Evolutionary conservation across 2,113 vertebrate species (phyloP).

Genomic region (Bos indicus): DNA sequence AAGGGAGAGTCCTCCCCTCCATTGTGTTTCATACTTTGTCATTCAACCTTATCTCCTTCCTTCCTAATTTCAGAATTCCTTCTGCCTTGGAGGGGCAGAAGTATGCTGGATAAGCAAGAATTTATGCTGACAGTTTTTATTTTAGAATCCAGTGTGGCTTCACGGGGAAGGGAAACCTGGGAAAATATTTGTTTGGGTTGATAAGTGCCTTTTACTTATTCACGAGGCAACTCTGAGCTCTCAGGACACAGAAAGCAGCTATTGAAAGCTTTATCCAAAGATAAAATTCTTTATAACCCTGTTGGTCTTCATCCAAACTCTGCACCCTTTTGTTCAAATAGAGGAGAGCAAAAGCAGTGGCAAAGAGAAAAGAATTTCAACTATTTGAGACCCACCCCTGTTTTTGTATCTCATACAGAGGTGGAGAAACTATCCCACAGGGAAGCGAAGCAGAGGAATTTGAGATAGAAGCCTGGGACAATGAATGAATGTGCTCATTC

Average conservation of each 20-base stretch:
- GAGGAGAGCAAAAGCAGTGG: not conserved
- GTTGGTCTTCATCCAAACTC: slow-evolving; percentile 20
- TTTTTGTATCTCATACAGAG: not conserved
- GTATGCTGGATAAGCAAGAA: not conserved
- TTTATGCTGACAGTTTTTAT: not conserved
- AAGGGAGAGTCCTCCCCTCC: not conserved
- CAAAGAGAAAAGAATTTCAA: slow-evolving; percentile 40
- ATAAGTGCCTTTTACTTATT: slow-evolving; percentile 21
- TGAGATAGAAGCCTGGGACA: not conserved
- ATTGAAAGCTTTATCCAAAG: slow-evolving; percentile 25
- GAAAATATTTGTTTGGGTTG: slow-evolving; percentile 49
- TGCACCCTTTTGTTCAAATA: slow-evolving; percentile 6
- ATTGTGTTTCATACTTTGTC: not conserved
- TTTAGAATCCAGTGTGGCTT: not conserved
- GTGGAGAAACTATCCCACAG: slow-evolving; percentile 38
- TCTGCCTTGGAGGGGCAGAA: not conserved
- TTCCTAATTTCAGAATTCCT: not conserved
- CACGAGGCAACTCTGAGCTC: not conserved
- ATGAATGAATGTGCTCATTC: slow-evolving; percentile 23
- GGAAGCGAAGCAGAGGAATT: not conserved
- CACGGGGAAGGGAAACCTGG: not conserved
- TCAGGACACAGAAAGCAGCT: not conserved
- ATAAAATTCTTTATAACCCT: slow-evolving; percentile 37
- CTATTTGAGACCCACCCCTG: slow-evolving; percentile 23
- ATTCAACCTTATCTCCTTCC: not conserved